These are phyloP conservation scores for Heliothis peltigera DNA, from an alignment of 2,888 invertebrate species.

Conservation along the genomic window DNA sequence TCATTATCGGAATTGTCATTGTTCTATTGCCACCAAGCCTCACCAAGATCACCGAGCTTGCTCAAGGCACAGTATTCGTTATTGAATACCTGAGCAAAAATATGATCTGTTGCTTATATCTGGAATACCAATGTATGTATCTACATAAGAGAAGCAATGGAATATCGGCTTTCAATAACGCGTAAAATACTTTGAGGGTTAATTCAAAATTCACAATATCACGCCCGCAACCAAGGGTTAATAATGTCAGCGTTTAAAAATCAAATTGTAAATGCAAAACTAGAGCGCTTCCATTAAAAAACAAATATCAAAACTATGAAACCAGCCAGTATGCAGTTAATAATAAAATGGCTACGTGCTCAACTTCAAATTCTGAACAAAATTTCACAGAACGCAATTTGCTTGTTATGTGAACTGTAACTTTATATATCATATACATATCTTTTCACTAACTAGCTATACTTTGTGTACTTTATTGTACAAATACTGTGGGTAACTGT, in stretches of 20 bases:
- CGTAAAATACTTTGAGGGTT: slow-evolving; percentile 25
- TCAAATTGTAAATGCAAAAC: slow-evolving; percentile 38
- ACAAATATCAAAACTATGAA: slow-evolving; percentile 24
- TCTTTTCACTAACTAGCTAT: too few species aligned
- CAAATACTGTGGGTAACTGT: too few species aligned
- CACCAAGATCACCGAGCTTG: too few species aligned
- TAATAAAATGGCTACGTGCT: slow-evolving; percentile 17
- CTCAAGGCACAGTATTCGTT: too few species aligned
- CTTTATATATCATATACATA: not conserved
- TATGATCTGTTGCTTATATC: too few species aligned
- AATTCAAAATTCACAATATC: slow-evolving; percentile 37
- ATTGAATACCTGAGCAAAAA: too few species aligned
- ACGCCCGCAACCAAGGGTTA: slow-evolving; percentile 23
- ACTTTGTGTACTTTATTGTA: not conserved
- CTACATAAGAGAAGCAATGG: not conserved
- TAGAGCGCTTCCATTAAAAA: slow-evolving; percentile 18
- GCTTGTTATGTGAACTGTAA: slow-evolving; percentile 2
- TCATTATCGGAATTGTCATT: too few species aligned
- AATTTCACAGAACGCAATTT: slow-evolving; percentile 9
- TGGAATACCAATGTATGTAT: not conserved
- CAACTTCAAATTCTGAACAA: slow-evolving; percentile 10
- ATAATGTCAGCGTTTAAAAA: slow-evolving; percentile 36
- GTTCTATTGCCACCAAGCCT: too few species aligned
- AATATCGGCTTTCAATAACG: slow-evolving; percentile 36
- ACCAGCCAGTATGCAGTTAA: not conserved